Evolutionary conservation across 1,140 invertebrate genomes (phyloP), one percentile per base, ranked within the genome.

Genomic region (Vollenhovia emeryi): DNA sequence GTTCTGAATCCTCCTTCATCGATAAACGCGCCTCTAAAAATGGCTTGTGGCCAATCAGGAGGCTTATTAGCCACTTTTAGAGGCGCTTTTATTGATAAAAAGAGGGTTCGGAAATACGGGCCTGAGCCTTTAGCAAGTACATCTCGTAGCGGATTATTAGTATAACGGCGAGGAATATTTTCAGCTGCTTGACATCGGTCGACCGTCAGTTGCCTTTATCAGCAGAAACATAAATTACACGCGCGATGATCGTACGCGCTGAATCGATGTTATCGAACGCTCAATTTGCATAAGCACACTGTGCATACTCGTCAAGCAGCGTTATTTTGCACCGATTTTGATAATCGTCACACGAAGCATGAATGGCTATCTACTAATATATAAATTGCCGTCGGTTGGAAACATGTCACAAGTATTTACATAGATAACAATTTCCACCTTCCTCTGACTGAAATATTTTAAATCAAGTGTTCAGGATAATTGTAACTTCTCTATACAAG

Each of bases 241-340:
- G 27, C 5, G 15, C n/a, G 4, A 6, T 36, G 21, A 18, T 18
- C 21, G 2, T 7, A 8, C 27, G n/a, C n/a, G 9, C 13, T 15
- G 13, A 57, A 75, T 75, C 36, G 15, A 75, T 59, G 21, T 75
- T 74, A 74, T 57, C 71, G 30, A 69, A 13, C 66, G 15, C 15
- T 48, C 45, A 52, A 30, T 33, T 71, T 55, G 18, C 13, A 18
- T 40, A 40, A 75, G 52, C 36, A 43, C 52, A 5, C 8, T 60
- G 18, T 40, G 9, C 15, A 7, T 24, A 40, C 11, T 36, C 2
- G 21, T 33, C 24, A 45, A 9, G n/a, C 24, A 30, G 15, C 9
- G 30, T 55, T 9, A 43, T 75, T 64, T n/a, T 24, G 7, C 1
- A 48, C 2, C 3, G 0, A 33, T 78, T 40, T 36, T 27, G 0